Evolutionary conservation across 2,888 invertebrate genomes (phyloP), one percentile per base, ranked within the genome.

Genomic region (Galeopsomyia nigrocyanea): DNA sequence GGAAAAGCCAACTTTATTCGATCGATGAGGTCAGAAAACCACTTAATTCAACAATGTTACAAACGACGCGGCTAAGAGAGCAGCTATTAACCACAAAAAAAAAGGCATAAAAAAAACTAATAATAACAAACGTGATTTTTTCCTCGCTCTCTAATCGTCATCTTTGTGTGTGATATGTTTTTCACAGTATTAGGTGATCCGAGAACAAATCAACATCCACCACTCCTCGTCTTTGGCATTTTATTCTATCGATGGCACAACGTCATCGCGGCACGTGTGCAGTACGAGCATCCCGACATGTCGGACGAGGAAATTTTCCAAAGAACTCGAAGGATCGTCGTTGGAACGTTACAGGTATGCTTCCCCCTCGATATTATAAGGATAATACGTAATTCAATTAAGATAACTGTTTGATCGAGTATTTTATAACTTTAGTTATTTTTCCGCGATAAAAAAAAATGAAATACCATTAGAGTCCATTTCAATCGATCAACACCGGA

Each of bases 231-330:
- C 0, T 94, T 99, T 79, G 96, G 97, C 3, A 94, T 99, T 68
- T 87, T 99, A 19, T 94, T 99, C 80, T 93, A 96, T 83, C 92
- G 98, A 2, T 99, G 97, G 95, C 99, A 99, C 87, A 99, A 99
- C 84, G 92, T 94, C 3, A 90, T 98, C 14, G 98, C 98, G 0
- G 90, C 89, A 1, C 89, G 94, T 14, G 91, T 97, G 0, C 94
- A 94, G 79, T 88, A 89, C 0, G 89, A 93, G 78, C 92, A 97
- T 84, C 94, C 96, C 0, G 91, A 92, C 73, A 97, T 97, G 96
- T 92, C 92, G 16, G 98, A 98, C 82, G 98, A 99, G 84, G 95
- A 97, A 79, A 89, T 98, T 47, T 99, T 98, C 86, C 97, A 98
- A 85, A 90, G 93, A 71, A 92, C 98, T 0, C 89, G 99, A 56